Percentiles rank a stretch among this genome's conserved stretches.
Conservation (phyloP, 2,113 vertebrate genomes). For the Corynorhinus townsendii region DNA sequence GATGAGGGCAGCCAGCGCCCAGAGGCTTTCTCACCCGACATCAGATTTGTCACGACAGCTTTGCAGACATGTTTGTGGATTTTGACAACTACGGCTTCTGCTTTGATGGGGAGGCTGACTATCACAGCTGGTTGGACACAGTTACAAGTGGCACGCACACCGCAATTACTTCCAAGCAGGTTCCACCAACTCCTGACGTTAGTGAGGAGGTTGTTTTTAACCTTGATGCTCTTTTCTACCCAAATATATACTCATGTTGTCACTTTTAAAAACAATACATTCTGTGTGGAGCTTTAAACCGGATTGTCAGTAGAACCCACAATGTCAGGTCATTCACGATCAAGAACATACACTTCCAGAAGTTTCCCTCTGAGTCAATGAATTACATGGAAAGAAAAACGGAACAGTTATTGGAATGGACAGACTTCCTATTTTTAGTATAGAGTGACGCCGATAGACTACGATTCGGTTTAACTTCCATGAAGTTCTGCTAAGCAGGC, state of each 20-base stretch:
- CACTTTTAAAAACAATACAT: neutral
- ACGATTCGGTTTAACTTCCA: neutral
- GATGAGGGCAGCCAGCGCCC: neutral
- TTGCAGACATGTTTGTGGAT: neutral
- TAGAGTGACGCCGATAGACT: neutral
- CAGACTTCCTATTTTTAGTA: neutral
- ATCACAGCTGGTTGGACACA: neutral
- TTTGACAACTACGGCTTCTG: neutral
- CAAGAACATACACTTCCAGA: neutral
- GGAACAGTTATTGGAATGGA: neutral
- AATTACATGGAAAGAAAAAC: neutral
- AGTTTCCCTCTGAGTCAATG: neutral
- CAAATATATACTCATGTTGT: neutral
- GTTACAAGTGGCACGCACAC: no score
- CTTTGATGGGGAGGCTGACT: neutral
- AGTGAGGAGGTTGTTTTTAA: neutral
- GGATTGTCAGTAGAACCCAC: neutral
- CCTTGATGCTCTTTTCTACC: neutral
- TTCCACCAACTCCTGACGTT: neutral
- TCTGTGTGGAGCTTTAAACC: neutral
- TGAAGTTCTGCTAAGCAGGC: neutral
- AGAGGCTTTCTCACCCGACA: accelerated
- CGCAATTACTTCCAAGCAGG: neutral
- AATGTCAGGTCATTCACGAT: neutral
- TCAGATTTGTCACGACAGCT: neutral